Evolutionary conservation across 2,113 vertebrate genomes (phyloP), one percentile per base, ranked within the genome.

Genomic region (Chloebia gouldiae): DNA sequence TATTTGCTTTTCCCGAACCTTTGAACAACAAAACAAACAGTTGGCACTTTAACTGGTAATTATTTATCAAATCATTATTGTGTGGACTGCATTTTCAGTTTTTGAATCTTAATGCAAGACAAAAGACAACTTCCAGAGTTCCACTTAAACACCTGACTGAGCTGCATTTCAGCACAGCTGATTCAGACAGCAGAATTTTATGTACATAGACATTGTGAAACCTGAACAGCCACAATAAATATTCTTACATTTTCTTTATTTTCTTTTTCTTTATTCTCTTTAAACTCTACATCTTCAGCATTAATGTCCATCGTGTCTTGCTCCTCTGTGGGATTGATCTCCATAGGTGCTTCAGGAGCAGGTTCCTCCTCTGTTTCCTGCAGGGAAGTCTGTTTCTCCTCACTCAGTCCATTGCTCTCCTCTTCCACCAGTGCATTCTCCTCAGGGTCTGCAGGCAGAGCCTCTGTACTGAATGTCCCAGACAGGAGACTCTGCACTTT

Each of bases 401-500:
- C 92, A 22, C 63, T 18, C 44, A 97, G 39, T 11, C 96, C 97
- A 28, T 98, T 97, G 73, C 86, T 96, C 61, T 94, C 96, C 49
- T 97, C 81, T 57, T 87, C 90, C 33, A 64, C 56, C 13, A 77
- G 83, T 9, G 27, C 25, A 33, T 90, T 98, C 69, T 97, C 97
- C 57, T 98, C 96, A 4, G 98, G 76, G 35, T 99, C 98, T 82
- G 98, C 96, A 86, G 94, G 96, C 60, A 97, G 69, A 80, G 96
- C 86, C 65, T 98, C 97, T 31, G 98, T 96, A 42, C 96, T 98
- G 86, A 98, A 98, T 2, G 97, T 98, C 45, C 99, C 99, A 82
- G 98, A 98, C 79, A 99, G 97, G 79, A 99, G 97, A 97, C 98
- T 98, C 15, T 98, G 98, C 91, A 99, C 98, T 96, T 98, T 98